Percentiles rank a stretch among this genome's conserved stretches.
Conservation (phyloP, 2,888 invertebrate genomes). For the Conistra vaccinii region DNA sequence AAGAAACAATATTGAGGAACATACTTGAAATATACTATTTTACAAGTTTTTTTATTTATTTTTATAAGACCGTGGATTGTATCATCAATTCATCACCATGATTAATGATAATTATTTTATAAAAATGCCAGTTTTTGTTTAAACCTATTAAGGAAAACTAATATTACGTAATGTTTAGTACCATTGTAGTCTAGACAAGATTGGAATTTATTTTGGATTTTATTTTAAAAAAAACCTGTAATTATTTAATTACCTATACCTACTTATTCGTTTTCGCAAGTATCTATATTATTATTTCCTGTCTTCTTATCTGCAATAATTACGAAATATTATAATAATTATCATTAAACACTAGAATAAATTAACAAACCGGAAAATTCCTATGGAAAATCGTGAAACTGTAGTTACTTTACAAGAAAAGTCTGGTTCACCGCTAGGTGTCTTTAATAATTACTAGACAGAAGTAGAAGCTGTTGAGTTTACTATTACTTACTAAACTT, state of each 20-base stretch:
- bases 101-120: neutral
- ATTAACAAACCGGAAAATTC: constrained; percentile 11
- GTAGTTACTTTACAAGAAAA: neutral
- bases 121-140: neutral
- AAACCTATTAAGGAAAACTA: neutral
- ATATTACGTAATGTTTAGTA: neutral
- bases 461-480: neutral
- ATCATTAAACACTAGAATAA: constrained; percentile 6
- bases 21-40: neutral
- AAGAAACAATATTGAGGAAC: constrained; percentile 24
- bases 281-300: constrained; percentile 6
- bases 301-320: constrained; percentile 16
- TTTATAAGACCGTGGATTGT: neutral
- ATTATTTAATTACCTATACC: constrained; percentile 7
- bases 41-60: neutral
- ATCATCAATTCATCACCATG: neutral
- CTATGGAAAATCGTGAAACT: constrained; percentile 1
- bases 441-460: neutral
- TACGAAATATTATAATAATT: neutral
- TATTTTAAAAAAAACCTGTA: neutral
- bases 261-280: constrained; percentile 2
- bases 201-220: neutral
- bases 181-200: constrained; percentile 10
- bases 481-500: neutral
- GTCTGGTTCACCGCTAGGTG: neutral